Evolutionary conservation across 2,888 invertebrate species (phyloP).

Genomic region (Rapana venosa): DNA sequence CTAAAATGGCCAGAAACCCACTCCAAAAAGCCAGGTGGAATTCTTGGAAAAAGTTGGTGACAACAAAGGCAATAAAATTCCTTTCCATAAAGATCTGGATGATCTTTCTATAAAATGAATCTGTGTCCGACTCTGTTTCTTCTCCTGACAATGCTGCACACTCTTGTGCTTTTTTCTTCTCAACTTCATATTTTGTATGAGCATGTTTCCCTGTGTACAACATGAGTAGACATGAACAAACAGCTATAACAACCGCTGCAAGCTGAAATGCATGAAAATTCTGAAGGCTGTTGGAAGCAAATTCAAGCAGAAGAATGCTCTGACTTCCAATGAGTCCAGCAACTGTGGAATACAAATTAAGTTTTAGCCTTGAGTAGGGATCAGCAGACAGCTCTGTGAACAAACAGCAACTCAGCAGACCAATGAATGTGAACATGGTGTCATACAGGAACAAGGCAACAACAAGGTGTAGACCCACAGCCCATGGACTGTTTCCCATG

Average conservation of each 20-base stretch:
- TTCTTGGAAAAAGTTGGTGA: constrained; percentile 71
- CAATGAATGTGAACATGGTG: constrained; percentile 78
- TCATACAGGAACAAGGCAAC: constrained; percentile 78
- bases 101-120: constrained; percentile 59
- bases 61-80: constrained; percentile 71
- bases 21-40: constrained; percentile 65
- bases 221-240: constrained; percentile 66
- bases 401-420: constrained; percentile 77
- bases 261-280: constrained; percentile 74
- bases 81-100: constrained; percentile 66
- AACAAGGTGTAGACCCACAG: constrained; percentile 78
- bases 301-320: constrained; percentile 67
- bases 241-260: constrained; percentile 67
- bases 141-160: not conserved
- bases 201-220: constrained; percentile 68
- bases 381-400: constrained; percentile 76
- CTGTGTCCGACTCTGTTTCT: constrained; percentile 17
- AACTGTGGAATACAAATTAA: constrained; percentile 74
- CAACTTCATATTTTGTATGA: constrained; percentile 53
- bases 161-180: not conserved
- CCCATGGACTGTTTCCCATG: constrained; percentile 59
- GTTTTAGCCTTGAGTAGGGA: constrained; percentile 71
- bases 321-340: constrained; percentile 65
- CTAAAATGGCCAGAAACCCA: constrained; percentile 69
- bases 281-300: constrained; percentile 71